Percentiles rank a stretch among this genome's conserved stretches.
Conservation (phyloP, 2,797 vertebrate genomes). For the Sebastes reedi region DNA sequence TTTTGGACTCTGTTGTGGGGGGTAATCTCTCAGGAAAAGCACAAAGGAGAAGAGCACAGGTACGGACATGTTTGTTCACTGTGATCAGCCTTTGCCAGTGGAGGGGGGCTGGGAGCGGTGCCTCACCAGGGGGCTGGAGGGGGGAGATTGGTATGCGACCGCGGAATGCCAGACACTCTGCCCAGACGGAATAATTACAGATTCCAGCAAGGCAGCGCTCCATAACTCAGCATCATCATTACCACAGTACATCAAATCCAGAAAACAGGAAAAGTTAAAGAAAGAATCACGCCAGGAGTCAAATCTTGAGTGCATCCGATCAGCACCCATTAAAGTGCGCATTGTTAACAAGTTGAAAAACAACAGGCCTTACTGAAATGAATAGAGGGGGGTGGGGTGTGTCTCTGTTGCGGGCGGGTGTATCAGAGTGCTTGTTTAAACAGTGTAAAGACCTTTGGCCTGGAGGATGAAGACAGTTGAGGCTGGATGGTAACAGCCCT, state of each 20-base stretch:
- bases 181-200: constrained; percentile 84
- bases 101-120: constrained; percentile 70
- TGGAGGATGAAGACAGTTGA: constrained; percentile 16
- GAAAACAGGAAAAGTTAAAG: constrained; percentile 18
- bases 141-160: constrained; percentile 83
- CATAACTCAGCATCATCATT: constrained; percentile 65
- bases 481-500: constrained; percentile 40
- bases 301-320: background rate
- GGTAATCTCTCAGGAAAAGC: constrained; percentile 8
- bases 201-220: constrained; percentile 71
- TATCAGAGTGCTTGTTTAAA: constrained; percentile 64
- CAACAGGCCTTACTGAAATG: constrained; percentile 12
- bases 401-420: constrained; percentile 26
- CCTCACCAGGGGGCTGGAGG: constrained; percentile 68
- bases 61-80: constrained; percentile 73
- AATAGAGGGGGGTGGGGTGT: constrained; percentile 39
- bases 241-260: constrained; percentile 71
- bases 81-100: constrained; percentile 49
- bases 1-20: background rate
- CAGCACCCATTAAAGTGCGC: background rate
- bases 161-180: constrained; percentile 84
- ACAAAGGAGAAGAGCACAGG: constrained; percentile 67
- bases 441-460: constrained; percentile 75
- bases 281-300: background rate
- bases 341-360: constrained; percentile 20